Percentiles rank a stretch among this genome's conserved stretches.
phyloP scores from a whole-genome alignment of 2,888 invertebrate species.

The Caradrina clavipalpis region DNA sequence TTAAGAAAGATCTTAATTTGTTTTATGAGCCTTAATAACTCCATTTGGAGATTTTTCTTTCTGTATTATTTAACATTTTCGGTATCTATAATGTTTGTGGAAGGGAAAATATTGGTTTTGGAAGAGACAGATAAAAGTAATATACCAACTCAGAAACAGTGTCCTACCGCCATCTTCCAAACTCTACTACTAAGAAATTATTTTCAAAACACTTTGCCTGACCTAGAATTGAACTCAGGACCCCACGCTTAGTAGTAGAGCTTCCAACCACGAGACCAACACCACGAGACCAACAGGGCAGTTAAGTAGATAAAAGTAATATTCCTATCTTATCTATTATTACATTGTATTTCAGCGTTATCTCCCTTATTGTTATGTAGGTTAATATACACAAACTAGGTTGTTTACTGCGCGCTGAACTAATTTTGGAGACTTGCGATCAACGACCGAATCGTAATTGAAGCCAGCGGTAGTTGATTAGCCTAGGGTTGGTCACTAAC shows the following conservation, averaged over 20 bases:
- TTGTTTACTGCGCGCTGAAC: slow-evolving; percentile 20
- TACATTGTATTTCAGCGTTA: slow-evolving; percentile 33
- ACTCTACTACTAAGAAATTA: too few relatives aligned
- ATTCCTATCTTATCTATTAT: slow-evolving; percentile 37
- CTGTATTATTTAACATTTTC: slow-evolving; percentile 4
- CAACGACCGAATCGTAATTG: slow-evolving; percentile 31
- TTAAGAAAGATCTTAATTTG: slow-evolving; percentile 17
- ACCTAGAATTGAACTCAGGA: too few relatives aligned
- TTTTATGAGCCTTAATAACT: slow-evolving; percentile 26
- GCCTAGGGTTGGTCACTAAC: slow-evolving; percentile 14
- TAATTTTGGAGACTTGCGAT: slow-evolving; percentile 48
- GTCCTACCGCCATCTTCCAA: too few relatives aligned
- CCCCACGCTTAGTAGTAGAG: too few relatives aligned
- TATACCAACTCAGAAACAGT: too few relatives aligned
- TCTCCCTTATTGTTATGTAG: slow-evolving; percentile 28
- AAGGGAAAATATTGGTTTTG: slow-evolving; percentile 17
- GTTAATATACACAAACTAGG: slow-evolving; percentile 30
- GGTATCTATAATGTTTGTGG: slow-evolving; percentile 10
- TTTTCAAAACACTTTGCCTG: too few relatives aligned
- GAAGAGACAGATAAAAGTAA: slow-evolving; percentile 2
- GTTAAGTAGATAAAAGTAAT: too few relatives aligned
- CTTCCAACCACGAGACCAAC: too few relatives aligned
- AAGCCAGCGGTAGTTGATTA: slow-evolving; percentile 27
- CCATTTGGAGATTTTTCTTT: slow-evolving; percentile 12
- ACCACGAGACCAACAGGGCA: too few relatives aligned